phyloP scores from a whole-genome alignment of 2,797 vertebrate genomes.

The Sebastes oblongus region DNA sequence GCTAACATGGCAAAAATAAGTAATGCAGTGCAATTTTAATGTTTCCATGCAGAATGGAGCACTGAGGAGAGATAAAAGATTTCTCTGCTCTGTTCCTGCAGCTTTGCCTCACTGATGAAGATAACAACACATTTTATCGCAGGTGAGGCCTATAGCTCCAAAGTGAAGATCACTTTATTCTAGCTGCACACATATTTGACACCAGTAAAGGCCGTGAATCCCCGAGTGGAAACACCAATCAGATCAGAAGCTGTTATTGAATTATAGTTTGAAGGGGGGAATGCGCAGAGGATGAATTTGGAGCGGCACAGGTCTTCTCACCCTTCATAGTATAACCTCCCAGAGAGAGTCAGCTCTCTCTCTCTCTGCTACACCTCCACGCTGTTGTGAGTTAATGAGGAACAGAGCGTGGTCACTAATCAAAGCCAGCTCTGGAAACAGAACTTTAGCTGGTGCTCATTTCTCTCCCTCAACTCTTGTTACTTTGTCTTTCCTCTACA shows the following conservation, averaged over 20 bases:
- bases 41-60: background rate
- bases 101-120: conserved; percentile 44
- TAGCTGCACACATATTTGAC: conserved; percentile 37
- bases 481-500: conserved; percentile 66
- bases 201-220: conserved; percentile 35
- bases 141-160: background rate
- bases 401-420: conserved; percentile 81
- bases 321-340: conserved; percentile 2
- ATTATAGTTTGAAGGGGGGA: conserved; percentile 49
- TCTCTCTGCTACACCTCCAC: conserved; percentile 44
- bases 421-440: conserved; percentile 83
- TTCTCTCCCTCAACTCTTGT: conserved; percentile 63
- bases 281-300: conserved; percentile 34
- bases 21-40: background rate
- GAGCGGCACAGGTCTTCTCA: conserved; percentile 20
- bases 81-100: background rate
- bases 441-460: conserved; percentile 68
- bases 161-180: conserved; percentile 48
- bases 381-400: conserved; percentile 72
- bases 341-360: conserved; percentile 24
- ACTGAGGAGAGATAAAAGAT: background rate
- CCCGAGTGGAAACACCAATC: conserved; percentile 30
- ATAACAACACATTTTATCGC: conserved; percentile 12
- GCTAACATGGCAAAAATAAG: background rate
- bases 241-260: conserved; percentile 62